Base-by-base conservation (phyloP, 2,113 vertebrate genomes). In the Hemiprocne comata region DNA sequence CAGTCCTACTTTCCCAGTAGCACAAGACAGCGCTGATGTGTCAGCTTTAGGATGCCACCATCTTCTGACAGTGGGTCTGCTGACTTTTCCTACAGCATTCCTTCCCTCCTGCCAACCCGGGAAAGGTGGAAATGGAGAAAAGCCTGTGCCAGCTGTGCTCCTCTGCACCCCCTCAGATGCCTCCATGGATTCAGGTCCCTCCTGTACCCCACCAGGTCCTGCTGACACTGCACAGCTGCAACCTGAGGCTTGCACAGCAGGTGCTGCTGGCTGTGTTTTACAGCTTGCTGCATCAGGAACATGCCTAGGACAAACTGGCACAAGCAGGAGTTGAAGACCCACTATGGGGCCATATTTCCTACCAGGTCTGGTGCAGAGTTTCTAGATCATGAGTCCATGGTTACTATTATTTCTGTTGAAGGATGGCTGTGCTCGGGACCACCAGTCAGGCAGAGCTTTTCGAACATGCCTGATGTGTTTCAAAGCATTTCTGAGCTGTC, bases 331-430 rank as follows among this genome's bases (percentile, higher is more conserved):
- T 85, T 50, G 65, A 89, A 92, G 46, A 40, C 13, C 44, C 40
- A 10, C 7, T 1, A 4, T 2, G 17, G n/a, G 31, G 5, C n/a
- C 21, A 11, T 0, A 0, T 46, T 69, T 89, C 46, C 67, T 57
- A 33, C 7, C 14, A 14, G 31, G 13, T 44, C 16, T 38, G 31
- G 44, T 11, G n/a, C 36, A 26, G 60, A 36, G 36, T 9, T 3
- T 25, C 29, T 28, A 33, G 23, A 48, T 9, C 38, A 13, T 0
- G 2, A 46, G 17, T 53, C 48, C 24, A 55, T 0, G 0, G 10
- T 46, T 1, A 3, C 25, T 36, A n/a, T 17, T 65, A 0, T 53
- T 57, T 26, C n/a, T 64, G 28, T 16, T 11, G 57, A 58, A 77
- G 25, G 28, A 54, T 1, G 7, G 12, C 2, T 75, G 62, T 19